These are phyloP conservation scores for Bungarus multicinctus DNA, from an alignment of 2,113 vertebrate species.

Conservation along the genomic window DNA sequence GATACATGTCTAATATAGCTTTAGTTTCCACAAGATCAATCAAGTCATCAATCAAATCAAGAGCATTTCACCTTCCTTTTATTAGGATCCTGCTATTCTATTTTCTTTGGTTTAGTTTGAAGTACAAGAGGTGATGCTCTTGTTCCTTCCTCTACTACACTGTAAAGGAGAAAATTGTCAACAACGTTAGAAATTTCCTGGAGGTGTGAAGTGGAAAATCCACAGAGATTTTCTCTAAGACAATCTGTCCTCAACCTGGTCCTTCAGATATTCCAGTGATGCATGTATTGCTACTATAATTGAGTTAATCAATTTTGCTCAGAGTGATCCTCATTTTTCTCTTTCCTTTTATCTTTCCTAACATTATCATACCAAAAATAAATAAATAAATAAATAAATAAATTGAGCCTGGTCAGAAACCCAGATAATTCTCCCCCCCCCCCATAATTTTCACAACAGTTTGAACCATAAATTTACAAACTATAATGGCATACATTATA, in stretches of 20 bases:
- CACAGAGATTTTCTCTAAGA: not conserved
- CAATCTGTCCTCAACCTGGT: not conserved
- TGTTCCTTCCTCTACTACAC: not conserved
- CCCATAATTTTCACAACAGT: not conserved
- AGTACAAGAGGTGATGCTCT: not conserved
- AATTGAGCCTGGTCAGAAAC: not conserved
- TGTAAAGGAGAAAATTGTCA: no score
- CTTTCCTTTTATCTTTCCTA: not conserved
- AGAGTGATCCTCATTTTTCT: not conserved
- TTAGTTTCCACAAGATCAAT: not conserved
- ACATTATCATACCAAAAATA: not conserved
- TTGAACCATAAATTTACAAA: not conserved
- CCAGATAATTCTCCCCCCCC: accelerated
- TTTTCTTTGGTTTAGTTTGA: not conserved
- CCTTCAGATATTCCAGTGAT: not conserved
- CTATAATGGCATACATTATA: not conserved
- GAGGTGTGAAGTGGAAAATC: not conserved
- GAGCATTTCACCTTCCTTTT: not conserved
- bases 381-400: no score
- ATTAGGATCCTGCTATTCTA: not conserved
- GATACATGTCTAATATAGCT: not conserved
- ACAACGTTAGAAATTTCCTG: not conserved
- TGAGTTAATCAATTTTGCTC: not conserved
- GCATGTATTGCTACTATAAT: not conserved
- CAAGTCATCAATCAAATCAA: not conserved